phyloP scores from a whole-genome alignment of 2,113 vertebrate genomes.

The Heteronetta atricapilla region DNA sequence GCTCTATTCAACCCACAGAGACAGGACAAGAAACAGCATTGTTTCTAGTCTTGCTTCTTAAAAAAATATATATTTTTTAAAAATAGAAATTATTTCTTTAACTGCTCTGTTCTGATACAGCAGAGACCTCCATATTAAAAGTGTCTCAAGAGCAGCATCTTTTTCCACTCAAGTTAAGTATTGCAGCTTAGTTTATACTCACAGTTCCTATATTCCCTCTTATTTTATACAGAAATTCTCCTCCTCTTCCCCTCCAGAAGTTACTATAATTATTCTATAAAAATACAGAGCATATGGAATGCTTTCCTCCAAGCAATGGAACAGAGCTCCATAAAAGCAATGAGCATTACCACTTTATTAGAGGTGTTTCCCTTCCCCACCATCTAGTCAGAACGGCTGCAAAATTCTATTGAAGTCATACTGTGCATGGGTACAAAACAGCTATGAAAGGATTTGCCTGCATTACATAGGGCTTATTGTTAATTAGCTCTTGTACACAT shows the following conservation, averaged over 20 bases:
- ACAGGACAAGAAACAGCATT: neutral
- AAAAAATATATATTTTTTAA: neutral
- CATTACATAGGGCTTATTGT: constrained; percentile 58
- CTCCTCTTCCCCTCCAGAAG: constrained; percentile 9
- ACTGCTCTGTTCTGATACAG: neutral
- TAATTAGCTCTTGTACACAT: constrained; percentile 72
- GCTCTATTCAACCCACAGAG: neutral
- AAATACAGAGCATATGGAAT: constrained; percentile 63
- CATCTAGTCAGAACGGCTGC: constrained; percentile 42
- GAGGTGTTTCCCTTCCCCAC: constrained; percentile 58
- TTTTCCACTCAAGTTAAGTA: neutral
- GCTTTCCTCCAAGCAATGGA: constrained; percentile 22
- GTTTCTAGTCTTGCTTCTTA: neutral
- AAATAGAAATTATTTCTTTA: neutral
- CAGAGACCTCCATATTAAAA: neutral
- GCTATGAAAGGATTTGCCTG: constrained; percentile 47
- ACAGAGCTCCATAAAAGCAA: constrained; percentile 34
- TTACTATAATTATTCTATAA: constrained; percentile 63
- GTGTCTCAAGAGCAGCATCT: neutral
- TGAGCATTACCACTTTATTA: constrained; percentile 54
- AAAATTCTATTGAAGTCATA: constrained; percentile 61
- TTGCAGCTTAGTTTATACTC: neutral
- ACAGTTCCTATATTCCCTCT: neutral
- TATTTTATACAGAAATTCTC: neutral
- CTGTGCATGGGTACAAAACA: constrained; percentile 55